A percentile compares a stretch with the other conserved stretches of the same genome.
Evolutionary conservation across 2,888 invertebrate genomes (phyloP).

Genomic region (Liopterus haemorrhoidalis): DNA sequence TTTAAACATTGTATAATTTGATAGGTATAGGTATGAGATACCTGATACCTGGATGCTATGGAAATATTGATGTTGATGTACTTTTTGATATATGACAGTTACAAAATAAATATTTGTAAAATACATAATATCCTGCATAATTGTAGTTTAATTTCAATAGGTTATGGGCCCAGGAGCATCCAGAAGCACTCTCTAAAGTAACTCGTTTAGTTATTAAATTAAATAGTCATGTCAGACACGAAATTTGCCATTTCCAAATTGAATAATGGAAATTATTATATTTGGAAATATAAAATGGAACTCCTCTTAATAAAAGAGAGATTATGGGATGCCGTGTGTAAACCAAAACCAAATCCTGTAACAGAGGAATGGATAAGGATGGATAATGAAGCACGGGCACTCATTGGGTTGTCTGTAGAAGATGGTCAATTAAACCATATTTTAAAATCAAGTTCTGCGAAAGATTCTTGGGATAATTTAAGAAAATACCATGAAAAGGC

Average conservation of each 20-base stretch:
- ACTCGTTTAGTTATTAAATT: too few relatives aligned
- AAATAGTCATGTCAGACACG: too few relatives aligned
- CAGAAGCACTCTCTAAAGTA: too few relatives aligned
- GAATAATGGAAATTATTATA: slow-evolving; percentile 26
- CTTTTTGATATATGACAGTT: too few relatives aligned
- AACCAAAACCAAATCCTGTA: slow-evolving; percentile 2
- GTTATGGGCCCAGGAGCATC: too few relatives aligned
- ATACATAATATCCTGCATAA: too few relatives aligned
- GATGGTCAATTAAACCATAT: slow-evolving; percentile 17
- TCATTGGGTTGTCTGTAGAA: slow-evolving; percentile 18
- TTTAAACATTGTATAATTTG: too few relatives aligned
- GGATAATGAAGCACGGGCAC: slow-evolving; percentile 22
- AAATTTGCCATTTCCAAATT: slow-evolving; percentile 23
- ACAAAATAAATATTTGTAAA: too few relatives aligned
- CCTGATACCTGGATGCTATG: too few relatives aligned
- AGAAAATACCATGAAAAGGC: slow-evolving; percentile 21
- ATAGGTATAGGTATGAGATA: too few relatives aligned
- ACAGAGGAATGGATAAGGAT: slow-evolving; percentile 22
- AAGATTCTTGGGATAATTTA: slow-evolving; percentile 17
- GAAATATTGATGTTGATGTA: too few relatives aligned
- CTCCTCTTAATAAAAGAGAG: slow-evolving; percentile 26
- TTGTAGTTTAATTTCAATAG: too few relatives aligned
- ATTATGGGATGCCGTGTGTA: slow-evolving; percentile 24
- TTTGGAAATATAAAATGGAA: slow-evolving; percentile 28
- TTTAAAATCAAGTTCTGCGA: slow-evolving; percentile 7